These are phyloP conservation scores for Homarus americanus DNA, from an alignment of 1,140 invertebrate species.

Conservation along the genomic window DNA sequence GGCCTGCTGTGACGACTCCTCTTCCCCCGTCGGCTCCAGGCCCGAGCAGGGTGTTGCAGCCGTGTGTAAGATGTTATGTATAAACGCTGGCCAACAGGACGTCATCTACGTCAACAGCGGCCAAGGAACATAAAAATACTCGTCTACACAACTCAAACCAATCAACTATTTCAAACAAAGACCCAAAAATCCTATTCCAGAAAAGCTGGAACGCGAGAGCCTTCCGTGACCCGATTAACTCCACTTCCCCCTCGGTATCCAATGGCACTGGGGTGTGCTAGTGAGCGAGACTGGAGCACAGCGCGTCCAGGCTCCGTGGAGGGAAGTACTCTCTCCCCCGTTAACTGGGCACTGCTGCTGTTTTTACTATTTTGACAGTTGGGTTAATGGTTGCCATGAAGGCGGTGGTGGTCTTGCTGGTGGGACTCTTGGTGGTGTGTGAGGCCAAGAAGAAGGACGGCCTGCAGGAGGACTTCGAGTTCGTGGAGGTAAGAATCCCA, in stretches of 20 bases:
- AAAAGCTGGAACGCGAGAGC: conserved; percentile 10
- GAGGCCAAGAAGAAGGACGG: conserved; percentile 58
- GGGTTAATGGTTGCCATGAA: conserved; percentile 43
- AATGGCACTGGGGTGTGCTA: conserved; percentile 34
- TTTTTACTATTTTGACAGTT: conserved; percentile 22
- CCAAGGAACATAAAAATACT: no score
- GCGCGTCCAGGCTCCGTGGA: conserved; percentile 29
- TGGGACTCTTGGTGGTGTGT: conserved; percentile 42
- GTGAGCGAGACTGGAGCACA: conserved; percentile 33
- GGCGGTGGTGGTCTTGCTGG: conserved; percentile 51
- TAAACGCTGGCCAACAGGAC: no score
- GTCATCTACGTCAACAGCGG: no score
- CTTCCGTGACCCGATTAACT: conserved; percentile 34
- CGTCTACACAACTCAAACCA: not conserved
- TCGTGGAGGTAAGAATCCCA: conserved; percentile 45
- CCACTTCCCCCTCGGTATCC: conserved; percentile 64
- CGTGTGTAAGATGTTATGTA: not conserved
- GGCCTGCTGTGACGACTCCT: not conserved
- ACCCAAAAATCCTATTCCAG: conserved; percentile 11
- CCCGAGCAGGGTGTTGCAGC: not conserved
- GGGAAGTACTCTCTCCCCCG: conserved; percentile 8
- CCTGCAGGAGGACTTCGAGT: conserved; percentile 55
- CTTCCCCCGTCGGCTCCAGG: not conserved
- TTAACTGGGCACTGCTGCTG: conserved; percentile 27
- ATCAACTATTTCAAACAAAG: not conserved